Evolutionary conservation across 2,797 vertebrate genomes (phyloP), one percentile per base, ranked within the genome.

Genomic region (Acanthopagrus latus): DNA sequence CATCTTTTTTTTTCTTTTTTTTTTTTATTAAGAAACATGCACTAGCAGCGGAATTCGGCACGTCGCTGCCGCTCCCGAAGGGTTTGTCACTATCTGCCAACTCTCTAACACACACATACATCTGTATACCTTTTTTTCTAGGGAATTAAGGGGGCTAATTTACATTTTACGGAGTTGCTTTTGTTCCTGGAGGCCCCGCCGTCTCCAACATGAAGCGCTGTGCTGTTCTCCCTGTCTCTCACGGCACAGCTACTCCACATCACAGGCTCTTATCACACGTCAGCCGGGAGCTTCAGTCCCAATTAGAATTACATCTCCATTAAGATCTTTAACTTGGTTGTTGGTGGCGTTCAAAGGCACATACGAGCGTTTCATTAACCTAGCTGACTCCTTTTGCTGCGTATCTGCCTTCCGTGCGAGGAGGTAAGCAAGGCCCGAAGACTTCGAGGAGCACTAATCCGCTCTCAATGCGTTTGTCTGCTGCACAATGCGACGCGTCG

Each of bases 251-350:
- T 29, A 43, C 47, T 48, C 46, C 27, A 64, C 71, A 75, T 81
- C 75, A 58, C 48, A 81, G 76, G 29, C 51, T 64, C 27, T 64
- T 50, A 60, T 79, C 65, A 29, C 55, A n/a, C 3, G 13, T 71
- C 80, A 48, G 60, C 76, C 5, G 12, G 69, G 64, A 82, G 74
- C 25, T 73, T 81, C 58, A 51, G 56, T 74, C 63, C 72, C 77
- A 85, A 80, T 88, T 88, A 89, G 62, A 86, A 58, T 70, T 72
- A 62, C 60, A 55, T 90, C 83, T 89, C 52, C 66, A 69, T 85
- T 83, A 80, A 50, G 51, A 74, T 83, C 74, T 84, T 70, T 20
- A 70, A 33, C 75, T 48, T 27, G 27, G 55, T 60, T 75, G 69
- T 52, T 68, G 58, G 41, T 68, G 46, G 71, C 38, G 20, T 70